Evolutionary conservation across 1,140 invertebrate genomes (phyloP), one percentile per base, ranked within the genome.

Genomic region (Agrilus planipennis): DNA sequence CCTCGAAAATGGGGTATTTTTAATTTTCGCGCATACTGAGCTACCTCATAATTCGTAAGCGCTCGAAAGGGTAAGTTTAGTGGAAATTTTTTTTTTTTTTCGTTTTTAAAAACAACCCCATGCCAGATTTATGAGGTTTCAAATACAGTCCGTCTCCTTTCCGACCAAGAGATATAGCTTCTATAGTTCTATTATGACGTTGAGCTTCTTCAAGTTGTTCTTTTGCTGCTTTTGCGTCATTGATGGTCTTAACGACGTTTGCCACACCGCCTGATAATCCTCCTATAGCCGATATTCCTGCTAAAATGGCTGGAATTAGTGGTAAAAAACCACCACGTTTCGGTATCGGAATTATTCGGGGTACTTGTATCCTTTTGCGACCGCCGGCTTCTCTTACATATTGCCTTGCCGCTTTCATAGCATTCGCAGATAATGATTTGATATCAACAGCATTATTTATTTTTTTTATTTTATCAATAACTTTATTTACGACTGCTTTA

Each of bases 311-410:
- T 30, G 60, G 60, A 20, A 64, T 43, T 15, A 59, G 32, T 31
- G 56, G 56, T 41, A 63, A 40, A 44, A 61, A 23, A 20, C 55
- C 55, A 20, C 60, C 57, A 30, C 44, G 50, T 53, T 61, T 64
- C 1, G 57, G 50, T 25, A 62, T 34, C 17, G 53, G 49, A 28
- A 62, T 58, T 31, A 61, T 29, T 37, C 60, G 50, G 3, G 54
- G 58, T n/a, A n/a, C n/a, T n/a, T n/a, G n/a, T n/a, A n/a, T n/a
- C n/a, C 18, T 52, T 16, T 38, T 15, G 32, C 6, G 15, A 4
- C 6, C 10, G 7, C 6, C 16, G 16, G 7, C 15, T 34, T 5
- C 12, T 14, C 4, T 34, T 34, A n/a, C 12, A 4, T 5, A 34
- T 9, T 30, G 28, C 6, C 11, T 4, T 30, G 28, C 28, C 4